Conservation (phyloP, 1,140 invertebrate genomes). For the Cyclargus thomasi region DNA sequence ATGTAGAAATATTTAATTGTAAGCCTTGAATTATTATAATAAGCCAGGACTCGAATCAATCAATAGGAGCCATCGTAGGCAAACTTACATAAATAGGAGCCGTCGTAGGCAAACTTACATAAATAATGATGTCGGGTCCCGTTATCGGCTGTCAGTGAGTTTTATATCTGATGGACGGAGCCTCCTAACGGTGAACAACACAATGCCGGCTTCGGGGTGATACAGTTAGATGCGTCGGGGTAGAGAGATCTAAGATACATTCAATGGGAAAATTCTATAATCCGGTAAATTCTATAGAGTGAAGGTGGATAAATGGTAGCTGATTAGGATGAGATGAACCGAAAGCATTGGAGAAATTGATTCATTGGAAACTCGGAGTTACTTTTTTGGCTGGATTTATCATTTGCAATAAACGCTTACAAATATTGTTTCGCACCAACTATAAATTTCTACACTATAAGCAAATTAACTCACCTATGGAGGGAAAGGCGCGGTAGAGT, state of each 20-base stretch:
- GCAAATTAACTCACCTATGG: not conserved
- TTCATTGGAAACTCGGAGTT: too few relatives aligned
- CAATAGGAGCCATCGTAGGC: slow-evolving; percentile 1
- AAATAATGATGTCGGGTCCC: slow-evolving; percentile 40
- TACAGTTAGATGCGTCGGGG: slow-evolving; percentile 27
- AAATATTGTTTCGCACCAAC: too few relatives aligned
- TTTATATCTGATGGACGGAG: slow-evolving; percentile 54
- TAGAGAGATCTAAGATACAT: slow-evolving; percentile 11
- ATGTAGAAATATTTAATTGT: not conserved
- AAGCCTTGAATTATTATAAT: not conserved
- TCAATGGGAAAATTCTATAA: not conserved
- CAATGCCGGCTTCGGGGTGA: slow-evolving; percentile 40
- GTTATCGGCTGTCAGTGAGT: slow-evolving; percentile 52
- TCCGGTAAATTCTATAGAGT: not conserved
- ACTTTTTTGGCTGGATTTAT: too few relatives aligned
- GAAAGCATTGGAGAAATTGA: too few relatives aligned
- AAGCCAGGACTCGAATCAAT: not conserved
- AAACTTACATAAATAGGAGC: slow-evolving; percentile 4
- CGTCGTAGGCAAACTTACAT: not conserved
- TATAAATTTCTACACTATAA: too few relatives aligned
- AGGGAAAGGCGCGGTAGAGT: not conserved
- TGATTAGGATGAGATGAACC: not conserved
- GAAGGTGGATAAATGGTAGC: not conserved
- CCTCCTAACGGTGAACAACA: slow-evolving; percentile 47
- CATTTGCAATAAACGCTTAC: too few relatives aligned